These are phyloP conservation scores for Nycteola revayana DNA, from an alignment of 2,888 invertebrate species.

Conservation along the genomic window DNA sequence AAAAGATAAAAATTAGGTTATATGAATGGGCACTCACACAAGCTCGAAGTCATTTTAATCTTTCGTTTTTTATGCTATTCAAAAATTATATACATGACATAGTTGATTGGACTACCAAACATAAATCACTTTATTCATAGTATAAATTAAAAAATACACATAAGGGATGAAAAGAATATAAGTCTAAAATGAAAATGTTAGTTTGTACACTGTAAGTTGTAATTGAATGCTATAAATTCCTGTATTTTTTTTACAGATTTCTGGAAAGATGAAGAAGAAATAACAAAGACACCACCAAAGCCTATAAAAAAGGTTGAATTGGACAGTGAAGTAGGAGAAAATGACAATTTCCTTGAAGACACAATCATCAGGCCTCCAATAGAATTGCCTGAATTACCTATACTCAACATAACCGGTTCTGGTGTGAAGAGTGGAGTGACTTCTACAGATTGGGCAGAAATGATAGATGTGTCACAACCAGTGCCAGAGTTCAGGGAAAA, in stretches of 20 bases:
- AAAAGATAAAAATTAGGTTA: no score
- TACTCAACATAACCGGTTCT: slow-evolving; percentile 85
- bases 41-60: no score
- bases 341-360: slow-evolving; percentile 64
- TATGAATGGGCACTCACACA: no score
- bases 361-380: slow-evolving; percentile 61
- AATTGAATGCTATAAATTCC: no score
- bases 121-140: no score
- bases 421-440: slow-evolving; percentile 62
- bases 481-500: slow-evolving; percentile 90
- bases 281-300: slow-evolving; percentile 37
- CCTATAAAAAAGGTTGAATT: slow-evolving; percentile 35
- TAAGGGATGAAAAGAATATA: no score
- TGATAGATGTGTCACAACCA: slow-evolving; percentile 90
- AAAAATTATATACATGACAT: no score
- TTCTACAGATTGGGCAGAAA: slow-evolving; percentile 93
- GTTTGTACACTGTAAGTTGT: no score
- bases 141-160: no score
- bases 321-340: slow-evolving; percentile 45
- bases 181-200: no score
- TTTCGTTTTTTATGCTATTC: no score
- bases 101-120: no score
- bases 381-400: slow-evolving; percentile 78
- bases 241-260: slow-evolving; percentile 52
- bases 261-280: slow-evolving; percentile 69